Base-by-base conservation (phyloP, 2,797 vertebrate species). In the Knipowitschia caucasica region DNA sequence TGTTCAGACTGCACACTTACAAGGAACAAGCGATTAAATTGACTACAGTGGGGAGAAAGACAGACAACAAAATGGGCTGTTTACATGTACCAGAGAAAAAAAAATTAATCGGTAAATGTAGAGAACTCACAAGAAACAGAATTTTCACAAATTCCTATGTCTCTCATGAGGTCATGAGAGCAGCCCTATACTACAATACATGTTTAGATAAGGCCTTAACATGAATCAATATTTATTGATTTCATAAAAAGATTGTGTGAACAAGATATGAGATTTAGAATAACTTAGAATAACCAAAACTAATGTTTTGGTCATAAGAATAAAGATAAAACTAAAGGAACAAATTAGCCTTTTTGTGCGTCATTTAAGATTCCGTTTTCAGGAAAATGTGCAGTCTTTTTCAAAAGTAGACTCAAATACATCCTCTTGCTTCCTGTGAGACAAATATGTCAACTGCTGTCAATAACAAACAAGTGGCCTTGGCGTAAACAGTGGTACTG, bases 1-100 rank as follows among this genome's bases (percentile, higher is more conserved):
- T 54, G 64, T 42, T 60, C 53, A 21, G 61, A 40, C 17, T 4
- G n/a, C 51, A 14, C 49, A 26, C 23, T 36, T 17, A 51, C 49
- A 24, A 34, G 34, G 45, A 30, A 30, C 27, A 21, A 27, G 42
- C 15, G 24, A 44, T 44, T 44, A 44, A 20, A 21, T 39, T n/a
- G 4, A 43, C 40, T 25, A 43, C 40, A 43, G 40, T 25, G 14
- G 14, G 7, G 40, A 9, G 40, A 25, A 4, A 25, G 40, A 21
- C 24, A 25, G 40, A 43, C 40, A 43, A 43, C 24, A 23, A 12
- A 24, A 43, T n/a, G 3, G 20, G 21, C 40, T 25, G 40, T 43
- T 21, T 6, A 25, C 14, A 17, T 18, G 10, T 42, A 24, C 6
- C 11, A 25, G 23, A 25, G 12, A 7, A 24, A 25, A 24, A 25